Evolutionary conservation across 1,140 invertebrate genomes (phyloP).

Genomic region (Himalopsyche phryganea): DNA sequence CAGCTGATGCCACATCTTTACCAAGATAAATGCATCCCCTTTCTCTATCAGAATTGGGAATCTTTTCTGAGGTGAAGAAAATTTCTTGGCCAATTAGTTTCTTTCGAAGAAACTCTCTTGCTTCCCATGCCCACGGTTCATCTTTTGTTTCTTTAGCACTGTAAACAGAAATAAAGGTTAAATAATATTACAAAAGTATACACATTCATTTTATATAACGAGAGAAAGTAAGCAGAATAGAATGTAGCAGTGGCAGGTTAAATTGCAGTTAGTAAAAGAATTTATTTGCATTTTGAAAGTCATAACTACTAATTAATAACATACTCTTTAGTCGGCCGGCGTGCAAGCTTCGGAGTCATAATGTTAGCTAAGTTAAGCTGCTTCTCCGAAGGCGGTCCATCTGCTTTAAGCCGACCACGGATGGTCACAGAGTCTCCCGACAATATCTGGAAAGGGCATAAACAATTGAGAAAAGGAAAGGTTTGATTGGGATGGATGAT

Average conservation of each 20-base stretch:
- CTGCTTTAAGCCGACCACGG: conserved; percentile 69
- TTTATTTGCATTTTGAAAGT: too few relatives aligned
- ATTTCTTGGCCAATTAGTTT: conserved; percentile 90
- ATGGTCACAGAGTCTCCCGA: conserved; percentile 90
- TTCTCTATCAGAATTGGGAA: conserved; percentile 68
- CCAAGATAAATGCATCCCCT: conserved; percentile 87
- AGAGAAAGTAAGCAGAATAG: too few relatives aligned
- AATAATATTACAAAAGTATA: conserved; percentile 16
- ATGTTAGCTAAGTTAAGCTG: conserved; percentile 87
- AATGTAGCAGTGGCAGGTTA: too few relatives aligned
- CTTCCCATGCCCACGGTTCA: conserved; percentile 95
- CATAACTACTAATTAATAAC: too few relatives aligned
- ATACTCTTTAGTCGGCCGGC: conserved; percentile 66
- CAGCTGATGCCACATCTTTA: conserved; percentile 69
- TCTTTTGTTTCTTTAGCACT: conserved; percentile 72
- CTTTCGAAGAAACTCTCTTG: conserved; percentile 89
- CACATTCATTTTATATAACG: too few relatives aligned
- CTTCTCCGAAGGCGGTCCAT: conserved; percentile 85
- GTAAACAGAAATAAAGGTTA: conserved; percentile 30
- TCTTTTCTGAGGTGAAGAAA: conserved; percentile 71
- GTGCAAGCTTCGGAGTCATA: conserved; percentile 85
- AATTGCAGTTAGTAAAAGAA: too few relatives aligned
- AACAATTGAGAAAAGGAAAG: not conserved
- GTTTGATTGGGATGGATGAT: not conserved
- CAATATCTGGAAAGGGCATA: conserved; percentile 62